phyloP scores from a whole-genome alignment of 1,140 invertebrate genomes.

The Papilio xuthus region DNA sequence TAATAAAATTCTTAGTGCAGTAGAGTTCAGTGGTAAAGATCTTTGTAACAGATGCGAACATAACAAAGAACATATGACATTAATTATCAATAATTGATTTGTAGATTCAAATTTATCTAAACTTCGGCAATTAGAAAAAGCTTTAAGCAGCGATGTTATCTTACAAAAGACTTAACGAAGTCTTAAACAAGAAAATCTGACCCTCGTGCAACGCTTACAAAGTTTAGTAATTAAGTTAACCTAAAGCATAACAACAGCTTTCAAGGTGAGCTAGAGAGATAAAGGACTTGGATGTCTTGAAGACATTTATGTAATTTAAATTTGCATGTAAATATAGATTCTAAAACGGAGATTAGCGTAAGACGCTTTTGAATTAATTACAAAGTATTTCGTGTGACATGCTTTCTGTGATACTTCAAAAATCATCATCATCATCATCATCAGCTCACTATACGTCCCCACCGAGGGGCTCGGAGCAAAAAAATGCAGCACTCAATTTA shows the following conservation, averaged over 20 bases:
- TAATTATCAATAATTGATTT: background rate
- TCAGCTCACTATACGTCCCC: too few relatives aligned
- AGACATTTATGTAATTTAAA: background rate
- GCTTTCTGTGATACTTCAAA: too few relatives aligned
- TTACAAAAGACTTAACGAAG: background rate
- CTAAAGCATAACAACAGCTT: constrained; percentile 14
- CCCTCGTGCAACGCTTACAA: constrained; percentile 12
- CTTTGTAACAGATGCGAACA: too few relatives aligned
- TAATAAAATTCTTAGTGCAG: too few relatives aligned
- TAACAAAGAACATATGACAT: background rate
- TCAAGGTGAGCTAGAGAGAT: background rate
- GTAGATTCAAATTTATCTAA: background rate
- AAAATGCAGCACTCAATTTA: background rate
- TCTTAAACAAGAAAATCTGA: constrained; percentile 31
- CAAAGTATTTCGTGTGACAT: too few relatives aligned
- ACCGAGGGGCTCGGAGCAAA: too few relatives aligned
- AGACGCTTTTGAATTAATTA: too few relatives aligned
- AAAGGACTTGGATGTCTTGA: background rate
- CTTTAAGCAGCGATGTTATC: constrained; percentile 9
- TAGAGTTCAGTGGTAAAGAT: too few relatives aligned
- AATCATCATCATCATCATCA: too few relatives aligned
- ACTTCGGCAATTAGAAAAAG: background rate
- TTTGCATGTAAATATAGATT: background rate
- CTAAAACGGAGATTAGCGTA: background rate
- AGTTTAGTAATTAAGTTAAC: constrained; percentile 28